Evolutionary conservation across 2,888 invertebrate genomes (phyloP).

Genomic region (Clepsis dumicolana): DNA sequence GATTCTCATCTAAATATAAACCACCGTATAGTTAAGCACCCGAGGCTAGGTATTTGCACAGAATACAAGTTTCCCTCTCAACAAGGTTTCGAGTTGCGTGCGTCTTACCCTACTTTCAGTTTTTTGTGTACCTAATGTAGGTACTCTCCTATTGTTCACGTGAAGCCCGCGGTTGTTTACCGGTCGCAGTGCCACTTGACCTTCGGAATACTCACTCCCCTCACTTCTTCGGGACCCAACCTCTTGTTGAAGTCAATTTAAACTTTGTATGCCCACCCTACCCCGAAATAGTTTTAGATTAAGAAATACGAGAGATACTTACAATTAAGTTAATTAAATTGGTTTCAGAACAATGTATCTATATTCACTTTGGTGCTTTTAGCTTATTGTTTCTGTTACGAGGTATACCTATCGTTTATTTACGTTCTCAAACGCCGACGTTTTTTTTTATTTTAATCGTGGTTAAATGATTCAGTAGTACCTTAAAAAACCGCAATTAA

Average conservation of each 20-base stretch:
- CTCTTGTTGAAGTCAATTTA: constrained; percentile 36
- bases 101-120: constrained; percentile 31
- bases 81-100: constrained; percentile 35
- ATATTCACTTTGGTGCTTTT: constrained; percentile 9
- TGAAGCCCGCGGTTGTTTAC: constrained; percentile 25
- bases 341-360: constrained; percentile 15
- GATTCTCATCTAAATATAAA: background rate
- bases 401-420: background rate
- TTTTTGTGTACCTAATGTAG: constrained; percentile 21
- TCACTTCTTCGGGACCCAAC: constrained; percentile 19
- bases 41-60: background rate
- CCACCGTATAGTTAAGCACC: background rate
- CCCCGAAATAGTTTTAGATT: constrained; percentile 30
- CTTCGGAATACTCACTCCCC: constrained; percentile 15
- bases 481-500: background rate
- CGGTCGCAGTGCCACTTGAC: constrained; percentile 27
- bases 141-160: constrained; percentile 34
- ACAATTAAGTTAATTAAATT: constrained; percentile 30
- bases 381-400: background rate
- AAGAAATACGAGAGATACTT: constrained; percentile 28
- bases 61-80: constrained; percentile 22
- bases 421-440: background rate
- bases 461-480: background rate
- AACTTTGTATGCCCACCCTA: constrained; percentile 19
- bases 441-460: background rate